Base-by-base conservation (phyloP, 2,113 vertebrate genomes). In the Brachyhypopomus occidentalis region DNA sequence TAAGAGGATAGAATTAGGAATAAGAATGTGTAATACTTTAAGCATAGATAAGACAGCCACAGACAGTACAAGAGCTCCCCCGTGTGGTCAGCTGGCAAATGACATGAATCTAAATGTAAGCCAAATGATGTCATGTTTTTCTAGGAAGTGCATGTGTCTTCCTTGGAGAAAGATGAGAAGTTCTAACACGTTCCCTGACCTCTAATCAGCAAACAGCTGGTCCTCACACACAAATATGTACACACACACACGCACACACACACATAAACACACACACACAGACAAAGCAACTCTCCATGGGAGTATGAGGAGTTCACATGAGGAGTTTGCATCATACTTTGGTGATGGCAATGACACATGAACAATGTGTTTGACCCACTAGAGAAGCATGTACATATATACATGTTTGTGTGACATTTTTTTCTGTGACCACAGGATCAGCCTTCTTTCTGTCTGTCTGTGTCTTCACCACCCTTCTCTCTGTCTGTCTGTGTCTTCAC, bases 131-230 rank as follows among this genome's bases (percentile, higher is more conserved):
- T 81, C 72, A 75, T 81, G 41, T 23, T 25, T 16, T 70, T 19
- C 19, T 38, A 58, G 19, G 38, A 30, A 9, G 12, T 22, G 76
- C 22, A 63, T 58, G 75, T 27, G 75, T 63, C n/a, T 25, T 52
- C 45, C 45, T 52, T 14, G 12, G 45, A 52, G 45, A 52, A 52
- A 52, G 45, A 52, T 14, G 45, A 6, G 12, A n/a, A 58, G 55
- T 19, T 38, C 20, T 41, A 70, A 70, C 66, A 70, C 20, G 12
- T 70, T 70, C 36, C 55, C 27, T 75, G 55, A 62, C 17, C 56
- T 25, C 75, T 63, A 63, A 77, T 75, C 72, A 81, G 56, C 63
- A 75, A 64, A 12, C 79, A 80, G 41, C 69, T 17, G 56, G 11
- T 60, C 58, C 64, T 67, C 48, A 55, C 79, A 78, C 62, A 67